Conservation (phyloP, 2,888 invertebrate genomes). For the Diarsia brunnea region DNA sequence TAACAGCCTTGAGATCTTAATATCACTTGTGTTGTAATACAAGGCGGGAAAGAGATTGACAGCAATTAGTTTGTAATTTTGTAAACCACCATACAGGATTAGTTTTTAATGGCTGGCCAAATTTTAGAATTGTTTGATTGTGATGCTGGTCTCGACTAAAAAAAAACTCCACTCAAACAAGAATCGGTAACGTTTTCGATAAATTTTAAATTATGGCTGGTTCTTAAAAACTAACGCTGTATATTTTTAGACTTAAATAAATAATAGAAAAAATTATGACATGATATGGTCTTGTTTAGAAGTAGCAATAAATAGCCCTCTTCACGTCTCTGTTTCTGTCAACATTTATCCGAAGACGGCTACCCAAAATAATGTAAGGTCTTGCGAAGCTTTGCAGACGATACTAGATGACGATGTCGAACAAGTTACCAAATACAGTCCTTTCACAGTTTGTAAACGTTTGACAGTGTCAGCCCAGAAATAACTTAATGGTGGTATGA, state of each 20-base stretch:
- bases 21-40: constrained; percentile 27
- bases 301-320: not conserved
- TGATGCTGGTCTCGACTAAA: too few relatives aligned
- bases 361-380: not conserved
- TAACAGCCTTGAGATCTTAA: constrained; percentile 54
- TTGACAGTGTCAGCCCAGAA: not conserved
- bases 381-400: not conserved
- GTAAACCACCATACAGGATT: not conserved
- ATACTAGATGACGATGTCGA: not conserved
- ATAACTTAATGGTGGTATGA: not conserved
- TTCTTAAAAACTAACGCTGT: too few relatives aligned
- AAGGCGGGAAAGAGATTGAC: constrained; percentile 4
- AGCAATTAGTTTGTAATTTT: not conserved
- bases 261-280: not conserved
- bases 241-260: not conserved
- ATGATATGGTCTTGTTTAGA: too few relatives aligned
- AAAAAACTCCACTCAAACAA: too few relatives aligned
- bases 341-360: not conserved
- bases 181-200: too few relatives aligned
- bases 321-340: not conserved
- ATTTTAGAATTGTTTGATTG: too few relatives aligned
- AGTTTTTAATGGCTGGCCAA: too few relatives aligned
- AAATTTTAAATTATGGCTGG: too few relatives aligned
- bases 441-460: not conserved
- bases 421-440: not conserved